Percentiles rank a stretch among this genome's conserved stretches.
Evolutionary conservation across 2,888 invertebrate genomes (phyloP).

Genomic region (Cantharis rufa): DNA sequence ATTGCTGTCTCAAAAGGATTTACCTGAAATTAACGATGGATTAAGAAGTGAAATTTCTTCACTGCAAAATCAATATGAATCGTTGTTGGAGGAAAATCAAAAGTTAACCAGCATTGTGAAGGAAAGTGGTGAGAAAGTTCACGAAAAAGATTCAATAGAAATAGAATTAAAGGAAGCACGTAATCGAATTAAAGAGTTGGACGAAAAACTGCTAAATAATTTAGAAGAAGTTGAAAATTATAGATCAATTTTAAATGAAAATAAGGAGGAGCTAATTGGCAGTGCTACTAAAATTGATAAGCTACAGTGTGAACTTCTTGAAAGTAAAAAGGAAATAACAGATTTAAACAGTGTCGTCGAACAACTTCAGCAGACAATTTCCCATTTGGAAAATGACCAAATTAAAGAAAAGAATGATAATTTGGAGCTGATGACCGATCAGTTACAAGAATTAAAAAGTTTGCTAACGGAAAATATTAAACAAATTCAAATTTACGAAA

Average conservation of each 20-base stretch:
- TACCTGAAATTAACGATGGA: constrained; percentile 13
- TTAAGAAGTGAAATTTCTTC: constrained; percentile 14
- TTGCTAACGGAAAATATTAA: constrained; percentile 60
- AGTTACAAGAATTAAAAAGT: constrained; percentile 61
- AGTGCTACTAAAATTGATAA: constrained; percentile 44
- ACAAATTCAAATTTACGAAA: constrained; percentile 60
- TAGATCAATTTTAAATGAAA: constrained; percentile 45
- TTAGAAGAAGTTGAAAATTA: constrained; percentile 47
- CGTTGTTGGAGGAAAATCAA: constrained; percentile 43
- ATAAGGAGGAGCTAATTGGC: constrained; percentile 48
- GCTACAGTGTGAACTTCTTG: constrained; percentile 38
- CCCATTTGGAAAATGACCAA: constrained; percentile 59
- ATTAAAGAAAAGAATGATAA: constrained; percentile 55
- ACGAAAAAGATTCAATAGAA: constrained; percentile 45
- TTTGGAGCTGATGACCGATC: constrained; percentile 58
- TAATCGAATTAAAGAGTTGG: constrained; percentile 40
- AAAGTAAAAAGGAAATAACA: constrained; percentile 41
- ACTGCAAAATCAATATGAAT: constrained; percentile 38
- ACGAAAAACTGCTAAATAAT: constrained; percentile 41
- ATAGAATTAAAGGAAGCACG: constrained; percentile 37
- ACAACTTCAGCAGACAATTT: constrained; percentile 58
- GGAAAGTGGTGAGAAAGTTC: constrained; percentile 38
- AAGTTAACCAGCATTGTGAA: constrained; percentile 40
- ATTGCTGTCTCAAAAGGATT: constrained; percentile 30
- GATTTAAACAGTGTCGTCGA: constrained; percentile 57